Base-by-base conservation (phyloP, 2,888 invertebrate genomes). In the Chrysodeixis includens region DNA sequence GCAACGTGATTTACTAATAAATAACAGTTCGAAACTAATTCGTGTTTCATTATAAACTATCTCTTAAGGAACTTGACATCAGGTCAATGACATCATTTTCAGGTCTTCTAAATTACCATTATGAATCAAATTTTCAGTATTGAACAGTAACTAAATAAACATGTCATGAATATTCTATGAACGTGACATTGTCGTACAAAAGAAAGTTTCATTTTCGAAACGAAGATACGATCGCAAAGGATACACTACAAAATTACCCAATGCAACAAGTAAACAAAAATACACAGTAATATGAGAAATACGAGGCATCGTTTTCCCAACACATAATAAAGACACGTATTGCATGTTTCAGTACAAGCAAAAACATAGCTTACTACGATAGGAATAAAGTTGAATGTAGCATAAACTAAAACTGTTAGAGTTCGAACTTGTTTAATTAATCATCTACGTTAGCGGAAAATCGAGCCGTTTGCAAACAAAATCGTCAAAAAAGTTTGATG, bases 371-470 rank as follows among this genome's bases (percentile, higher is more conserved):
- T 63, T 73, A 69, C 40, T 5, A 0, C 9, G 9, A 20, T 56
- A 8, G 20, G 5, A 26, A 49, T 75, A 82, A 56, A 60, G 78
- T 76, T 62, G 8, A 56, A 52, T 35, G 56, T 52, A 26, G 44
- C 18, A n/a, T 46, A 30, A 66, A 68, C 59, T 56, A 14, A 32
- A 46, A 69, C 58, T 62, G 30, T 55, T 14, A 69, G 68, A 78
- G 74, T 70, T 74, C 64, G 78, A 83, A 85, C 85, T 86, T 84
- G 85, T 88, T 86, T 92, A 93, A 93, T 93, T 92, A 93, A 93
- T 93, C 92, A 93, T 85, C 85, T 85, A 84, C 69, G 83, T 86
- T 85, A 84, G 87, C 86, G 91, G 92, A 92, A 93, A 93, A 93
- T 90, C 90, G 92, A 92, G 91, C 92, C 89, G 84, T 88, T 84